phyloP scores from a whole-genome alignment of 2,113 vertebrate genomes.

The Gobiocypris rarus region DNA sequence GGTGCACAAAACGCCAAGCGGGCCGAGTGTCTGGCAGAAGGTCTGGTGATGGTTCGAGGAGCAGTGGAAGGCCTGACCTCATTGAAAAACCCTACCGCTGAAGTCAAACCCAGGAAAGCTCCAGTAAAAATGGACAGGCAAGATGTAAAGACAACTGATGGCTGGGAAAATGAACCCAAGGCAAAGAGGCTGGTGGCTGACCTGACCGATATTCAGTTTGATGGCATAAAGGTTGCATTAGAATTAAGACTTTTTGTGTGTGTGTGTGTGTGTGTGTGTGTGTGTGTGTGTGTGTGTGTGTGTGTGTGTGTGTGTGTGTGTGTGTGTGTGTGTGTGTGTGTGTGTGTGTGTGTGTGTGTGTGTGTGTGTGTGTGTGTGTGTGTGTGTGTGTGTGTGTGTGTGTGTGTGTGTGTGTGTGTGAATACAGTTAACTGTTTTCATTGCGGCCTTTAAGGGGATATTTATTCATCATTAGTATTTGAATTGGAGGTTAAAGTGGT shows the following conservation, averaged over 20 bases:
- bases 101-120: conserved; percentile 57
- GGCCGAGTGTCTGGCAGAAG: conserved; percentile 66
- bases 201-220: conserved; percentile 71
- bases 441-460: not conserved
- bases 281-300: not conserved
- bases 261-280: not conserved
- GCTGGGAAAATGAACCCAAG: conserved; percentile 62
- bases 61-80: conserved; percentile 60
- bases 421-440: not conserved
- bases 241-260: not conserved
- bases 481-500: not conserved
- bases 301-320: not conserved
- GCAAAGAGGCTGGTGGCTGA: conserved; percentile 74
- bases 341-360: not conserved
- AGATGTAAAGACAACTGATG: conserved; percentile 51
- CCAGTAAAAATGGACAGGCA: conserved; percentile 52
- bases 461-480: not conserved
- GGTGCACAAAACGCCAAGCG: conserved; percentile 61
- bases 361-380: not conserved
- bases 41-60: conserved; percentile 67
- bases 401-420: not conserved
- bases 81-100: conserved; percentile 30
- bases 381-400: not conserved
- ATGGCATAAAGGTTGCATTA: conserved; percentile 67
- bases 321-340: not conserved